Conservation (phyloP, 2,797 vertebrate genomes). For the Mormyrops boulengeri region DNA sequence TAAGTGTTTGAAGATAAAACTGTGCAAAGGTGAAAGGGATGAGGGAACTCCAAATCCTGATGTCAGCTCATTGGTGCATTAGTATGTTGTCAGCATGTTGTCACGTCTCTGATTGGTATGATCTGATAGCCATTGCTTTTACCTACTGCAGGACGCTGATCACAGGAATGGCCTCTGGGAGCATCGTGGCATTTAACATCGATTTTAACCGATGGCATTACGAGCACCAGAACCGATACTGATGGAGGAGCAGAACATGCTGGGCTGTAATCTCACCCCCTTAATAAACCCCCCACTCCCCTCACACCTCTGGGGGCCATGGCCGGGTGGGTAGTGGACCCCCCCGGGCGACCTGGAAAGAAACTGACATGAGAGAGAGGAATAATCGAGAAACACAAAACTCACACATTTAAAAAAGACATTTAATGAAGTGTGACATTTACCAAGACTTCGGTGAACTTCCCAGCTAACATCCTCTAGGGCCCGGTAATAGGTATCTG, state of each 20-base stretch:
- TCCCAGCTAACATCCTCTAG: constrained; percentile 68
- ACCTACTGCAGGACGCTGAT: constrained; percentile 80
- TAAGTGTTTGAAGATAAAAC: neutral
- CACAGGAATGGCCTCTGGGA: constrained; percentile 97
- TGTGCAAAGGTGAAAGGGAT: neutral
- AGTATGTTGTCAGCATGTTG: neutral
- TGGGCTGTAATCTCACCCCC: neutral
- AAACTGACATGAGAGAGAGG: constrained; percentile 51
- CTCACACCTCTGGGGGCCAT: neutral
- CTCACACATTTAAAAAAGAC: constrained; percentile 40
- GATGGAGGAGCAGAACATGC: constrained; percentile 38
- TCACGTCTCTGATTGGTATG: neutral
- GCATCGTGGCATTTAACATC: constrained; percentile 98
- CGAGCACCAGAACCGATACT: constrained; percentile 96
- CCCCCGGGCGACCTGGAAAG: constrained; percentile 89
- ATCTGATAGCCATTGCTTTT: neutral
- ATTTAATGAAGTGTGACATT: neutral
- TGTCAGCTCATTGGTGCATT: neutral
- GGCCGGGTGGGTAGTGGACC: constrained; percentile 70
- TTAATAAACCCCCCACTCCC: neutral
- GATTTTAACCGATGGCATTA: constrained; percentile 99
- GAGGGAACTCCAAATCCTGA: neutral
- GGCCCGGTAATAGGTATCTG: constrained; percentile 71
- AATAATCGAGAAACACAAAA: constrained; percentile 45
- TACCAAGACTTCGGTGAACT: constrained; percentile 1